phyloP scores from a whole-genome alignment of 2,797 vertebrate species.

The Scleropages formosus region DNA sequence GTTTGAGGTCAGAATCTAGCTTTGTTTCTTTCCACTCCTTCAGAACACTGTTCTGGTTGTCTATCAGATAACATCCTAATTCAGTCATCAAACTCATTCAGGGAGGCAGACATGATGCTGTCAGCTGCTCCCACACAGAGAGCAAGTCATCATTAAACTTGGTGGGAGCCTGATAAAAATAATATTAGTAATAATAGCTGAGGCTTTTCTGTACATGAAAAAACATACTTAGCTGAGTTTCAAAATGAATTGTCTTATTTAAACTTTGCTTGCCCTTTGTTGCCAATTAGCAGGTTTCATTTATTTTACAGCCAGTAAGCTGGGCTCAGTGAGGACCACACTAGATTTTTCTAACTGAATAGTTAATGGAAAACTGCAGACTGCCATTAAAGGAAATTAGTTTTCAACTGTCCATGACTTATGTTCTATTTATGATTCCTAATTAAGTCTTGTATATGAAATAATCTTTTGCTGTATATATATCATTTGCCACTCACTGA shows the following conservation, averaged over 20 bases:
- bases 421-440: conserved; percentile 68
- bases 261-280: conserved; percentile 14
- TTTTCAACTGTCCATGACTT: conserved; percentile 57
- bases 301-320: conserved; percentile 15
- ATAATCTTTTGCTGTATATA: conserved; percentile 54
- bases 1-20: conserved; percentile 14
- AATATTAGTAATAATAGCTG: conserved; percentile 7
- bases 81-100: conserved; percentile 50
- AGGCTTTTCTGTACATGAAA: neutral
- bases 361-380: conserved; percentile 43
- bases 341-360: conserved; percentile 32
- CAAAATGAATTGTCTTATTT: conserved; percentile 18
- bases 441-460: conserved; percentile 68
- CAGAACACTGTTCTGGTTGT: conserved; percentile 34
- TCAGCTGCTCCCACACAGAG: conserved; percentile 31
- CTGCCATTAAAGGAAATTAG: conserved; percentile 54
- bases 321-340: conserved; percentile 11
- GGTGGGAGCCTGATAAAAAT: conserved; percentile 8
- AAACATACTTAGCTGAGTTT: neutral
- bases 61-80: conserved; percentile 46
- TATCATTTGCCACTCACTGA: conserved; percentile 59
- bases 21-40: conserved; percentile 23
- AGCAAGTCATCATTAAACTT: neutral
- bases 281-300: conserved; percentile 28
- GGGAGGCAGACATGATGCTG: conserved; percentile 29